Base-by-base conservation (phyloP, 2,113 vertebrate genomes). In the Petaurus breviceps region DNA sequence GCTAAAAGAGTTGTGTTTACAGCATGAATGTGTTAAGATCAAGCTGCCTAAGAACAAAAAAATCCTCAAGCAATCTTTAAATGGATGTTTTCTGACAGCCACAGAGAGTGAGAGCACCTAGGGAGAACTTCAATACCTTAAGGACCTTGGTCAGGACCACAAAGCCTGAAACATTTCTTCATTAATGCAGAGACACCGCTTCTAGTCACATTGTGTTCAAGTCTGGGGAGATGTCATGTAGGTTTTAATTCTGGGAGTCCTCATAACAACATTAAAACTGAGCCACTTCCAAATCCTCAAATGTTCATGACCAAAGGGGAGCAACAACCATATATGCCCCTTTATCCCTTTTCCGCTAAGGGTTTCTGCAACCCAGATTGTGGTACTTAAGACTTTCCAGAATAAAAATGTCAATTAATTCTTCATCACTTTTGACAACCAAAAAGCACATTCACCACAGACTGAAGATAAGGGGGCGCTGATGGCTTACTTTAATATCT, bases 401-500 rank as follows among this genome's bases (percentile, higher is more conserved):
- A 95, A 96, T 97, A 95, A 97, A 84, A 93, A 96, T 98, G 92
- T 98, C 68, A 84, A 84, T n/a, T 97, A 97, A 94, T 96, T 96
- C 97, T 98, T 98, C 97, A 93, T 97, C 97, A 97, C 97, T 98
- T 94, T 97, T 96, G 98, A 98, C 98, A 98, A 98, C 97, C 98
- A 98, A 96, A 97, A 98, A 98, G 98, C 94, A 97, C 89, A 98
- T 98, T 98, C 98, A 93, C 94, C 97, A 97, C 97, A 98, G 97
- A 97, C 98, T 98, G 97, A 98, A 98, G 98, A 98, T 98, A 96
- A 98, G 96, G 95, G 98, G 95, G 92, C 2, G 97, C 97, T 98
- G 98, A 98, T 98, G 98, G 97, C 98, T 98, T 97, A 98, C 2
- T 98, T 98, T 98, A 97, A 93, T 98, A 97, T 98, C 98, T 98